Conservation (phyloP, 2,113 vertebrate species). For the Tympanuchus pallidicinctus region DNA sequence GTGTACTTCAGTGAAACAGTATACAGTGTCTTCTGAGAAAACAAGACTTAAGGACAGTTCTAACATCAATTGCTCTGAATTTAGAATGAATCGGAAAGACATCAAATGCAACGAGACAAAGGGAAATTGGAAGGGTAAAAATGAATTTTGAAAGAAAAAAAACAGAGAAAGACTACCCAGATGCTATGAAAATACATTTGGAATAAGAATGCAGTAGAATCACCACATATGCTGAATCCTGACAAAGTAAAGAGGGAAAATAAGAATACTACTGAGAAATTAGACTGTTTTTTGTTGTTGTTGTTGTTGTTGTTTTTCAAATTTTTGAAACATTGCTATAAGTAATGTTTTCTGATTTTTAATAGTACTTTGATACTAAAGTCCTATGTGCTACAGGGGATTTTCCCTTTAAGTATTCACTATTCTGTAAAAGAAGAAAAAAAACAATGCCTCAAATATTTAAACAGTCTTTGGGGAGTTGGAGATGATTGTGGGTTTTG, state of each 20-base stretch:
- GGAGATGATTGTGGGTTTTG: neutral
- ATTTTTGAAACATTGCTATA: neutral
- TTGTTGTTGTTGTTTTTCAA: neutral
- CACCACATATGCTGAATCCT: neutral
- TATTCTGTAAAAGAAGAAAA: neutral
- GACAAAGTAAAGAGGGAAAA: neutral
- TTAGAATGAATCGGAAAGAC: neutral
- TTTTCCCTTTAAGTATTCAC: neutral
- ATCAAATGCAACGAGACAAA: neutral
- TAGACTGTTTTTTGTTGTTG: neutral
- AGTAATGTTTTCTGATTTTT: slow-evolving; percentile 3
- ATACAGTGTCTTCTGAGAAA: neutral
- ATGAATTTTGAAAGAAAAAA: neutral
- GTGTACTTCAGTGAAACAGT: neutral
- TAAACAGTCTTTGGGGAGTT: neutral
- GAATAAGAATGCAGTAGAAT: slow-evolving; percentile 6
- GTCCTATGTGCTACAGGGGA: neutral
- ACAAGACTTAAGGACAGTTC: neutral
- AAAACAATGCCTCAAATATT: neutral
- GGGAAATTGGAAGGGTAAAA: slow-evolving; percentile 19
- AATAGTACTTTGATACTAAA: neutral
- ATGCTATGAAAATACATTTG: slow-evolving; percentile 23
- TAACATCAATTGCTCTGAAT: neutral
- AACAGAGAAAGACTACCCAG: neutral
- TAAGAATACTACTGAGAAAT: slow-evolving; percentile 31